phyloP scores from a whole-genome alignment of 2,113 vertebrate genomes.

The Struthidea cinerea region DNA sequence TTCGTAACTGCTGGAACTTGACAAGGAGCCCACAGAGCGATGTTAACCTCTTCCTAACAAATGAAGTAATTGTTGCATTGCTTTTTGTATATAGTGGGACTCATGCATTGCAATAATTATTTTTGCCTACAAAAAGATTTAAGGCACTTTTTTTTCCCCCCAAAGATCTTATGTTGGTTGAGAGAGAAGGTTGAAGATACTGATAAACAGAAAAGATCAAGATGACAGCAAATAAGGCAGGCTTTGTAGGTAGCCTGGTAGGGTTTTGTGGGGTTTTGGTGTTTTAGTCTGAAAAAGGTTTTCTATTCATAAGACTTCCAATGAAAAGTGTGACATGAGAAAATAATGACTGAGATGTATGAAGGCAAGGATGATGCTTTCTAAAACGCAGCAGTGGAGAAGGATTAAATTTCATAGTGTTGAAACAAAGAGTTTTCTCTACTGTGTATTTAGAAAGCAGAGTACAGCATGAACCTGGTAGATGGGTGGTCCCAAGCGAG shows the following conservation, averaged over 20 bases:
- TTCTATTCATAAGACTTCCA: not conserved
- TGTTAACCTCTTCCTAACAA: slow-evolving; percentile 4
- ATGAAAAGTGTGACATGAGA: not conserved
- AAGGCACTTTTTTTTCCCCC: slow-evolving; percentile 13
- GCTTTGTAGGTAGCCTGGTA: not conserved
- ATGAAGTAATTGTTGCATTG: not conserved
- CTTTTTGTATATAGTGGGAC: not conserved
- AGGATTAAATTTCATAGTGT: not conserved
- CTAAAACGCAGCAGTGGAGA: not conserved
- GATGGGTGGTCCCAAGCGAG: not conserved
- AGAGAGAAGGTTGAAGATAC: not conserved
- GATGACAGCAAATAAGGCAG: not conserved
- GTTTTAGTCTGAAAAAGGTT: not conserved
- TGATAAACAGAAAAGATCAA: slow-evolving; percentile 7
- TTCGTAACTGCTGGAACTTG: slow-evolving; percentile 10
- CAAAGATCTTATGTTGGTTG: not conserved
- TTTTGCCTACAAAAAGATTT: not conserved
- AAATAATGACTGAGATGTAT: slow-evolving; percentile 25
- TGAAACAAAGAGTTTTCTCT: not conserved
- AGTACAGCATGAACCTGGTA: not conserved
- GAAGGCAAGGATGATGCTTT: not conserved
- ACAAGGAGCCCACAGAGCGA: not conserved
- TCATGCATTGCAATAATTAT: not conserved
- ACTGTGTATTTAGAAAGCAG: not conserved
- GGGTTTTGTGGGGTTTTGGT: not conserved